These are phyloP conservation scores for Myotis yumanensis DNA, from an alignment of 2,113 vertebrate species.

Conservation along the genomic window DNA sequence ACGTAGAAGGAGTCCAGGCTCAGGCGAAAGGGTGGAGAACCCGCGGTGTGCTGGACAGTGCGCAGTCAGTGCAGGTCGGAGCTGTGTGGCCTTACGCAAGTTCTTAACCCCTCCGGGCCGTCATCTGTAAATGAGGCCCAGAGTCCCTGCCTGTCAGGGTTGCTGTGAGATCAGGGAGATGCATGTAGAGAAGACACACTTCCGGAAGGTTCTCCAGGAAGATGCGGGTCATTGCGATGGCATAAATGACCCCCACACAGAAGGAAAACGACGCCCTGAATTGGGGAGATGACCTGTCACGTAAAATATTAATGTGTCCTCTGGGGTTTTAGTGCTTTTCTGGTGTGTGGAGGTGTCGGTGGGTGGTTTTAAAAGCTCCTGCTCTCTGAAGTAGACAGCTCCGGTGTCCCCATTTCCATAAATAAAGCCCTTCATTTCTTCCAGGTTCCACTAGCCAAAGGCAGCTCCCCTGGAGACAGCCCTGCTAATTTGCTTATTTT, in stretches of 20 bases:
- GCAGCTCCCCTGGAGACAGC: conserved; percentile 60
- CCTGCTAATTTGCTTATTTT: conserved; percentile 22
- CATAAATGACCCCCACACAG: neutral
- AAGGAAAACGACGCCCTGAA: neutral
- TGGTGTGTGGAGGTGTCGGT: conserved; percentile 44
- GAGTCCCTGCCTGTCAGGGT: neutral
- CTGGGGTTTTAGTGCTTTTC: conserved; percentile 43
- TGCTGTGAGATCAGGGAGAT: neutral
- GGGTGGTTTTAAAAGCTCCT: conserved; percentile 29
- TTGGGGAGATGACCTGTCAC: neutral
- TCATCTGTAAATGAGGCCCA: neutral
- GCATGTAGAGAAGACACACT: neutral
- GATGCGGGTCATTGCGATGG: neutral
- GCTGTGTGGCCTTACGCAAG: neutral
- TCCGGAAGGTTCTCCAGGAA: neutral
- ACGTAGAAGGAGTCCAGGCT: neutral
- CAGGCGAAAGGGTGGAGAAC: neutral
- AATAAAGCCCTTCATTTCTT: conserved; percentile 69
- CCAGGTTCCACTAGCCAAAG: conserved; percentile 61
- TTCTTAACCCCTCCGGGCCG: neutral
- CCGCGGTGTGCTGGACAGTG: rapidly evolving
- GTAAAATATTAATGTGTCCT: neutral
- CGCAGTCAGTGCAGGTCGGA: no score
- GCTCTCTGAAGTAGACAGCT: conserved; percentile 50
- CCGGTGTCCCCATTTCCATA: conserved; percentile 75